phyloP scores from a whole-genome alignment of 2,113 vertebrate genomes.

The Apeltes quadracus region DNA sequence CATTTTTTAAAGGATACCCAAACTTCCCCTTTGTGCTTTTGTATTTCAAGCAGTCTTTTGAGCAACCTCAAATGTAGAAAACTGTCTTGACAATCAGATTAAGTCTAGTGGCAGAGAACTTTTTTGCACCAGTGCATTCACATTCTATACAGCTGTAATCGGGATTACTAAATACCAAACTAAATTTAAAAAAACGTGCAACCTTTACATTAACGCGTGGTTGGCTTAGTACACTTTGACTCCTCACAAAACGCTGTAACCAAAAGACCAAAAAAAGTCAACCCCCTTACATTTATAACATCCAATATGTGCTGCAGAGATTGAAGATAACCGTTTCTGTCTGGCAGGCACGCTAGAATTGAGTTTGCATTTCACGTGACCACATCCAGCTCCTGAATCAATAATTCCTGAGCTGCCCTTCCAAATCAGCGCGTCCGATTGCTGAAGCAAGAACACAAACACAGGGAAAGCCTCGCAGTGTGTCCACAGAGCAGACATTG shows the following conservation, averaged over 20 bases:
- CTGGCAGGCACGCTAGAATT: not conserved
- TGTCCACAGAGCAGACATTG: conserved; percentile 44
- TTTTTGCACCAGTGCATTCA: conserved; percentile 11
- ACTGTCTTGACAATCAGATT: not conserved
- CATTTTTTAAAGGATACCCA: not conserved
- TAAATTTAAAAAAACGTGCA: conserved; percentile 29
- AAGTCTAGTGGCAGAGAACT: not conserved
- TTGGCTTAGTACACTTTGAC: not conserved
- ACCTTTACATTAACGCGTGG: conserved; percentile 23
- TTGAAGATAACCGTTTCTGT: not conserved
- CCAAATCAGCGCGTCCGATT: conserved; percentile 53
- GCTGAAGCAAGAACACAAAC: conserved; percentile 58
- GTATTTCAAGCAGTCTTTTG: not conserved
- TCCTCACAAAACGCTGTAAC: not conserved
- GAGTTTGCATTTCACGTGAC: conserved; percentile 34
- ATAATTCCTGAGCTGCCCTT: conserved; percentile 45
- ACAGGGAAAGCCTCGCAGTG: conserved; percentile 37
- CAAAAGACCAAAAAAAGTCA: not conserved
- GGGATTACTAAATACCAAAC: conserved; percentile 33
- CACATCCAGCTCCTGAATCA: conserved; percentile 47
- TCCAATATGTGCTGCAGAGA: not conserved
- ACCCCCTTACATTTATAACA: not conserved
- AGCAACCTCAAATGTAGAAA: not conserved
- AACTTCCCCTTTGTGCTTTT: not conserved
- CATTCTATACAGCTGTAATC: conserved; percentile 39